These are phyloP conservation scores for Desoria tigrina DNA, from an alignment of 2,888 invertebrate species.

Conservation along the genomic window DNA sequence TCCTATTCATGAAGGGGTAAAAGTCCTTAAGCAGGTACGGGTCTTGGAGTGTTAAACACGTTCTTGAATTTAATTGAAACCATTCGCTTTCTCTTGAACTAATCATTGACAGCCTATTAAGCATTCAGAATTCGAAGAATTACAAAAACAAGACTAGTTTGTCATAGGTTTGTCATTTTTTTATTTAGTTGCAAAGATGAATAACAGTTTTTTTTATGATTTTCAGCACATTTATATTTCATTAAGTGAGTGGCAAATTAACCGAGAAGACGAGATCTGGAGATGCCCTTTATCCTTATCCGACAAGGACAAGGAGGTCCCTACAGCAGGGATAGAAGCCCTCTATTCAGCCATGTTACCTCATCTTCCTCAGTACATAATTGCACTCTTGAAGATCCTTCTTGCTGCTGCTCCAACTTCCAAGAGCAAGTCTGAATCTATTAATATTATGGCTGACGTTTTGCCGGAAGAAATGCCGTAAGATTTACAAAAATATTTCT, in stretches of 20 bases:
- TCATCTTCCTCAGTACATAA: conserved; percentile 96
- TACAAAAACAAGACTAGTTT: no score
- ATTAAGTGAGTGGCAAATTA: conserved; percentile 86
- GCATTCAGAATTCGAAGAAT: no score
- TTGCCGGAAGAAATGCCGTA: conserved; percentile 95
- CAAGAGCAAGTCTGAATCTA: conserved; percentile 96
- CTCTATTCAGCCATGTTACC: conserved; percentile 93
- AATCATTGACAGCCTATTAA: no score
- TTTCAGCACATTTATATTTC: conserved; percentile 89
- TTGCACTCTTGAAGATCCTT: conserved; percentile 91
- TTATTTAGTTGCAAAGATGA: no score
- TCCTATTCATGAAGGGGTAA: conserved; percentile 94
- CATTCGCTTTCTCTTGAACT: no score
- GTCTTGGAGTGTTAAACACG: no score
- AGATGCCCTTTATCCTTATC: conserved; percentile 85
- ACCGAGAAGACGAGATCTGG: conserved; percentile 85
- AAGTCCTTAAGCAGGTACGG: conserved; percentile 77
- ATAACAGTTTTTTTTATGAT: conserved; percentile 27
- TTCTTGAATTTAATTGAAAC: no score
- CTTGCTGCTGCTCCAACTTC: conserved; percentile 98
- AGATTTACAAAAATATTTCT: no score
- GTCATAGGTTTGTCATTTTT: no score
- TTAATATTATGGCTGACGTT: conserved; percentile 97
- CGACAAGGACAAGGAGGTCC: conserved; percentile 73
- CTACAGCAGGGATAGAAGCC: conserved; percentile 75